Percentiles rank a stretch among this genome's conserved stretches.
Conservation (phyloP, 2,797 vertebrate species). For the Schizothorax lantsangensis region DNA sequence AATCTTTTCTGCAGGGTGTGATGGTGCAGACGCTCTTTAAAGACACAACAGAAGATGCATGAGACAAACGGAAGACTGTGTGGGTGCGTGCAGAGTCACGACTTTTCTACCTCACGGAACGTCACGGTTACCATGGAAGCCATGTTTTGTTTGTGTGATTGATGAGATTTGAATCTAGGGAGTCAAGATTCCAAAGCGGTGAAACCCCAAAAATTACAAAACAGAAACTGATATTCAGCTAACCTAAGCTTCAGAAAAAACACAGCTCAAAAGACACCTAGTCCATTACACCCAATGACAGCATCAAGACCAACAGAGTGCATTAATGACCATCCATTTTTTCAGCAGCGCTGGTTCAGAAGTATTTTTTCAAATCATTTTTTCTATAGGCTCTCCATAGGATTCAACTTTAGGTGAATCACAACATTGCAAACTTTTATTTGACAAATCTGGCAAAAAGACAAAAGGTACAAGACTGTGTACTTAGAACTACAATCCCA, state of each 20-base stretch:
- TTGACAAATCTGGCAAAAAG: too few relatives aligned
- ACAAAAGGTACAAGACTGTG: too few relatives aligned
- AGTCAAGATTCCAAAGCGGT: not conserved
- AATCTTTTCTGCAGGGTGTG: slow-evolving; percentile 22
- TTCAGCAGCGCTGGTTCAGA: not conserved
- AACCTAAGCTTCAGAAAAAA: not conserved
- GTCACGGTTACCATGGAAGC: slow-evolving; percentile 43
- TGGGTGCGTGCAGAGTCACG: slow-evolving; percentile 14
- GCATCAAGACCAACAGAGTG: not conserved
- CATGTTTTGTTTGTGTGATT: slow-evolving; percentile 49
- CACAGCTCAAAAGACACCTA: not conserved
- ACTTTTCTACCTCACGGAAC: not conserved
- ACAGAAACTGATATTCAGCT: not conserved
- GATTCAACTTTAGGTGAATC: too few relatives aligned
- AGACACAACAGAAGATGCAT: slow-evolving; percentile 1
- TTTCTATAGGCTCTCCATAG: too few relatives aligned
- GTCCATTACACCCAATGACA: not conserved
- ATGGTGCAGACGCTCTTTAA: slow-evolving; percentile 22
- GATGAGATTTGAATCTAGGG: slow-evolving; percentile 27
- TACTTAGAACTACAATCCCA: too few relatives aligned
- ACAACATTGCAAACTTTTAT: too few relatives aligned
- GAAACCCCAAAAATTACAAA: not conserved
- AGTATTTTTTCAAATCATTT: not conserved
- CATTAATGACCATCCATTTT: not conserved
- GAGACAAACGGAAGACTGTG: not conserved